These are phyloP conservation scores for Ictidomys tridecemlineatus DNA, from an alignment of 2,113 vertebrate species.

Conservation along the genomic window DNA sequence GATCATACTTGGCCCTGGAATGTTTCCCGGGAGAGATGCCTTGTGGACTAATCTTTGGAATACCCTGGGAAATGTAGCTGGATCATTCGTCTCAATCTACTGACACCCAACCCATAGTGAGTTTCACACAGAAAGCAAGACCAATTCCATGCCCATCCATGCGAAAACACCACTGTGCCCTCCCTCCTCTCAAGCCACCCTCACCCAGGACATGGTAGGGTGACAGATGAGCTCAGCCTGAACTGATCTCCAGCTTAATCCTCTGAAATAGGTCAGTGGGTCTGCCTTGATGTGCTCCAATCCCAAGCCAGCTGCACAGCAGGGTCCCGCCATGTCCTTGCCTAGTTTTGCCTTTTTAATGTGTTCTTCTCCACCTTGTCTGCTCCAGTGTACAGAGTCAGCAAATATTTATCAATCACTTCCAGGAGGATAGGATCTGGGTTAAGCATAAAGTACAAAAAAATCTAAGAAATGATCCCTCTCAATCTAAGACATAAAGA, in stretches of 20 bases:
- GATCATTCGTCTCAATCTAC: background rate
- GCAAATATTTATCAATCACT: constrained; percentile 28
- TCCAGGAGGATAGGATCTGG: background rate
- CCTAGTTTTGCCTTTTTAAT: no score
- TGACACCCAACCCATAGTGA: background rate
- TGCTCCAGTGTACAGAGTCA: background rate
- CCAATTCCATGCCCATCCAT: background rate
- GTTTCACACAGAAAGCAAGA: background rate
- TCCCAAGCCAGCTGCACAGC: background rate
- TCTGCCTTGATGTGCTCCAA: background rate
- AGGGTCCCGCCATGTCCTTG: background rate
- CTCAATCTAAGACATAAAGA: background rate
- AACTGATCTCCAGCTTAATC: background rate
- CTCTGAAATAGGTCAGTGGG: background rate
- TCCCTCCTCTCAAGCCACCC: background rate
- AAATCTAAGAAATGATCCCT: background rate
- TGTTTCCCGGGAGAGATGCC: background rate
- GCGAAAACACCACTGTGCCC: background rate
- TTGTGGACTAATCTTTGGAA: background rate
- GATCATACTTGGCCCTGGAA: background rate
- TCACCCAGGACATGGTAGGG: background rate
- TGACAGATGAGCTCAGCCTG: background rate
- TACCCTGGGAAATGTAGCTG: background rate
- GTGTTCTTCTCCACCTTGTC: background rate
- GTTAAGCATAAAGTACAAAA: background rate